A percentile compares a stretch with the other conserved stretches of the same genome.
These are phyloP conservation scores for Odontothrips loti DNA, from an alignment of 2,888 invertebrate species.

Conservation along the genomic window DNA sequence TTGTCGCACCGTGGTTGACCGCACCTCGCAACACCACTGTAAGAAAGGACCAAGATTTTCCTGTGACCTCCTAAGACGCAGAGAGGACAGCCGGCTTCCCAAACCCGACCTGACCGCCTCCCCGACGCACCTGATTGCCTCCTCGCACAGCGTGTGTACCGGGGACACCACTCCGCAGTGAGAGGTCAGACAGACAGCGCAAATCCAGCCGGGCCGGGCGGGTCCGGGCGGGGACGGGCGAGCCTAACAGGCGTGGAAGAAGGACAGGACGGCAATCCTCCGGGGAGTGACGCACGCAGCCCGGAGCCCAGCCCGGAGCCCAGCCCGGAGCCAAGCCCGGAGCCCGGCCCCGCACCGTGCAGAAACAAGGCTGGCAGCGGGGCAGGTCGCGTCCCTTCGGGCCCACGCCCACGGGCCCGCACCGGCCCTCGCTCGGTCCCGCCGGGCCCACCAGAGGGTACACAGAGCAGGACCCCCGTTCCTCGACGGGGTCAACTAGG, in stretches of 20 bases:
- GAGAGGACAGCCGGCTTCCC: too few species aligned
- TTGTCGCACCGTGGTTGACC: too few species aligned
- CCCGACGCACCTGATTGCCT: background rate
- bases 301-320: background rate
- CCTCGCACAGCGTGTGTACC: background rate
- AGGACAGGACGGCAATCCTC: background rate
- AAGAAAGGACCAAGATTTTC: too few species aligned
- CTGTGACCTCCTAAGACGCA: too few species aligned
- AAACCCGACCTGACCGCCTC: background rate
- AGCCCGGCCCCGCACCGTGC: background rate
- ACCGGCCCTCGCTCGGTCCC: background rate
- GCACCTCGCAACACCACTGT: too few species aligned
- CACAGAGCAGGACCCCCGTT: background rate
- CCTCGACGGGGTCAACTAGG: constrained; percentile 3
- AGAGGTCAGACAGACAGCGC: background rate
- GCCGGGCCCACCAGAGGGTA: background rate
- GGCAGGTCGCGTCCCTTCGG: background rate
- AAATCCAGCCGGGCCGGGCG: background rate
- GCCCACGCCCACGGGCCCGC: background rate
- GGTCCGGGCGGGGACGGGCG: too few species aligned
- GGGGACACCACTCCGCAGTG: background rate
- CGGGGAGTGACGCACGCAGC: background rate
- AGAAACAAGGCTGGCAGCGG: background rate
- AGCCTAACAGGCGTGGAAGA: background rate
- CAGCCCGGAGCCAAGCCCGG: background rate